Evolutionary conservation across 2,113 vertebrate species (phyloP).

Genomic region (Spilogale gracilis): DNA sequence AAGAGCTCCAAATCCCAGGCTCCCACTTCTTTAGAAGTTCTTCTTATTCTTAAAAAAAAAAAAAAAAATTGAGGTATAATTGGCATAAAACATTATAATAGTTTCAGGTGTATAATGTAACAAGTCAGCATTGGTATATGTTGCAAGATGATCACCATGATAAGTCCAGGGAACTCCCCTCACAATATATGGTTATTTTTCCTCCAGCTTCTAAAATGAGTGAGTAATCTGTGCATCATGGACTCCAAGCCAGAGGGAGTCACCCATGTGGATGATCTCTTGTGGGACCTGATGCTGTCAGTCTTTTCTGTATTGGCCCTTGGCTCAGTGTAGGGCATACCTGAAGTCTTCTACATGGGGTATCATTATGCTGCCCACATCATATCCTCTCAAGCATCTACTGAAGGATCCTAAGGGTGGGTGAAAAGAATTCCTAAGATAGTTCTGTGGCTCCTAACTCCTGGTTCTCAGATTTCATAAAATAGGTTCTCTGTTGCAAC

Average conservation of each 20-base stretch:
- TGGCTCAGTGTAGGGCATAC: no score
- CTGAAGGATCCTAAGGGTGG: neutral
- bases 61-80: neutral
- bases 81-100: neutral
- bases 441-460: neutral
- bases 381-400: neutral
- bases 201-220: neutral
- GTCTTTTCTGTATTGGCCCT: neutral
- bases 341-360: neutral
- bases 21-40: neutral
- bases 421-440: neutral
- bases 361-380: neutral
- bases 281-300: neutral
- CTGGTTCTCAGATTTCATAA: neutral
- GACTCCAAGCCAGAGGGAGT: no score
- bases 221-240: neutral
- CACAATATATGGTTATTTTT: neutral
- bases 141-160: neutral
- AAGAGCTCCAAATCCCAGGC: neutral
- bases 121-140: neutral
- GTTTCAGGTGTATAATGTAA: neutral
- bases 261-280: neutral
- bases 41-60: neutral
- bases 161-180: neutral
- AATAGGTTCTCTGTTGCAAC: neutral